Evolutionary conservation across 2,888 invertebrate genomes (phyloP), one percentile per base, ranked within the genome.

Genomic region (Caenorhabditis drosophilae): DNA sequence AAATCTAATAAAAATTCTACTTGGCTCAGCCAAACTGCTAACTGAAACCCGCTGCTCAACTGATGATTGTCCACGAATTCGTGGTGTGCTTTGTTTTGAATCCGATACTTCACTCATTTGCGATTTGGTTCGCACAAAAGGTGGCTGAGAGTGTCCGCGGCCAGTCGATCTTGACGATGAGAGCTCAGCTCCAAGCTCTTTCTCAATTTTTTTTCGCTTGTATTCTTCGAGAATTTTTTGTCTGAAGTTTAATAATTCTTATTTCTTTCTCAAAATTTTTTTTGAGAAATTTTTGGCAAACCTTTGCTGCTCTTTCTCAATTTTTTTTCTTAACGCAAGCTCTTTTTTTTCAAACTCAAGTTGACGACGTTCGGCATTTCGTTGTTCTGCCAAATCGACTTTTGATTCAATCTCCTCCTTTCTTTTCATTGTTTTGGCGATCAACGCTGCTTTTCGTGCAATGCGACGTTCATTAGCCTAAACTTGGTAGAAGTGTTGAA

Each of bases 201-300:
- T 79, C 49, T 82, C 82, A 45, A 75, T 23, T 57, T 82, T 82
- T 47, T 74, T 76, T 45, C 77, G 53, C 51, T 82, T 81, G 66
- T 82, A 82, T n/a, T 81, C 80, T 36, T 82, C 82, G 49, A 82
- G 59, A 20, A 80, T 71, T 53, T 76, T 70, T 60, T 82, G 80
- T 38, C 80, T 79, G 45, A 40, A 20, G 12, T 45, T 22, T 16
- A n/a, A 18, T 23, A 11, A 76, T 76, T 79, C 61, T 57, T 77
- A 77, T 23, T 77, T 54, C 38, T 80, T 80, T 50, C 78, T 75
- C 63, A 82, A 81, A 25, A 80, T 40, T 45, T 81, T 81, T 49
- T 79, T 68, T 54, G n/a, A n/a, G n/a, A n/a, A n/a, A 78, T n/a
- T 27, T 20, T 45, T 22, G 16, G n/a, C 18, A 23, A 11, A 76